Percentiles rank a stretch among this genome's conserved stretches.
These are phyloP conservation scores for Atherinosoma microstoma DNA, from an alignment of 2,797 vertebrate species.

Conservation along the genomic window DNA sequence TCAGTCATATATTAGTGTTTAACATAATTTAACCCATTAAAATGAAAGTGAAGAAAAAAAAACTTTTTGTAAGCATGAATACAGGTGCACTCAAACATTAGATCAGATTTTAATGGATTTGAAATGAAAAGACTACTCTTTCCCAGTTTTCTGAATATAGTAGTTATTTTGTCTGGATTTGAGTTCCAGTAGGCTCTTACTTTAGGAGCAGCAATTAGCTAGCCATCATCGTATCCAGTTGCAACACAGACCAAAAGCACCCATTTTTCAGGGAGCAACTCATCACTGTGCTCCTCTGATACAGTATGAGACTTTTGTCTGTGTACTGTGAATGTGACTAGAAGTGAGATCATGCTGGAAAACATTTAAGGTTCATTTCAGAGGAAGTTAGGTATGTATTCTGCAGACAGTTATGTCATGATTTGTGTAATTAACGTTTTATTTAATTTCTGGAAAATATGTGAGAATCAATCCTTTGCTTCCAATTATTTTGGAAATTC, in stretches of 20 bases:
- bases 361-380: background rate
- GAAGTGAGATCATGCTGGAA: background rate
- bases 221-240: background rate
- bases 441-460: no score
- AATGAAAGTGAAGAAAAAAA: no score
- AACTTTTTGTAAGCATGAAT: no score
- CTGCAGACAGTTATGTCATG: no score
- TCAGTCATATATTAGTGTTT: no score
- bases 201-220: background rate
- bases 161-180: background rate
- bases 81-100: background rate
- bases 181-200: background rate
- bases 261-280: background rate
- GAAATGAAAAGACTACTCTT: no score
- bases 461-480: no score
- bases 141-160: no score
- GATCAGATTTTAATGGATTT: background rate
- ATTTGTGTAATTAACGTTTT: no score
- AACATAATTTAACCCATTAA: no score
- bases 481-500: background rate
- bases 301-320: no score
- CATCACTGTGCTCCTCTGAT: background rate
- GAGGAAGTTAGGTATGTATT: background rate
- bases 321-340: background rate
- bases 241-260: background rate